phyloP scores from a whole-genome alignment of 2,113 vertebrate genomes.

The Platysternon megacephalum region DNA sequence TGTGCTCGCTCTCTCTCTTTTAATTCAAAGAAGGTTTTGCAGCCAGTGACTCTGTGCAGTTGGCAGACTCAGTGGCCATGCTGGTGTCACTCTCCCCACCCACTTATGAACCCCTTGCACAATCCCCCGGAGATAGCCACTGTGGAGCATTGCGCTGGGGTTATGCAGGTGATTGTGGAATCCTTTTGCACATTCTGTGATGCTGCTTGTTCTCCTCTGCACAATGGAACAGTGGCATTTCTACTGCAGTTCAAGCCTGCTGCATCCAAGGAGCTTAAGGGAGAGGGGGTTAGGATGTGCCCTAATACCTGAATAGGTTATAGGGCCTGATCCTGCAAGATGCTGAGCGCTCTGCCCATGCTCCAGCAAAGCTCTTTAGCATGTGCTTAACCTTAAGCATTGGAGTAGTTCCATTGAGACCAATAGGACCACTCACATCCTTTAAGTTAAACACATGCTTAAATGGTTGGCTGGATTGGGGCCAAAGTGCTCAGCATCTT shows the following conservation, averaged over 20 bases:
- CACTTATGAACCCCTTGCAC: not conserved
- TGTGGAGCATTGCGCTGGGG: not conserved
- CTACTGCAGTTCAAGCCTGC: not conserved
- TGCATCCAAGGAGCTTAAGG: not conserved
- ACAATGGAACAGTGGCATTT: not conserved
- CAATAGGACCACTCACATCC: not conserved
- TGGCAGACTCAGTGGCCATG: not conserved
- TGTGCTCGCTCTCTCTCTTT: not conserved
- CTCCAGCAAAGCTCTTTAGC: not conserved
- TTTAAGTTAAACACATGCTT: not conserved
- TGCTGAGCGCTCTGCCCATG: not conserved
- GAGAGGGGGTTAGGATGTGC: not conserved
- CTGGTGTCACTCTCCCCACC: not conserved
- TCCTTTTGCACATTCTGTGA: not conserved
- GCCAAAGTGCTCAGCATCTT: not conserved
- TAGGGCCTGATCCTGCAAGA: not conserved
- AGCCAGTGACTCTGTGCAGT: not conserved
- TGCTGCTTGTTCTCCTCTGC: not conserved
- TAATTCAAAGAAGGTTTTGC: not conserved
- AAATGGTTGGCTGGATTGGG: not conserved
- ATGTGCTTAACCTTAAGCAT: not conserved
- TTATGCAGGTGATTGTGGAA: not conserved
- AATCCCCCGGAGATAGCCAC: not conserved
- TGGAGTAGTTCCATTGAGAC: not conserved
- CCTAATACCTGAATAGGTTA: not conserved